Base-by-base conservation (phyloP, 2,888 invertebrate genomes). In the Mechanitis mazaeus region DNA sequence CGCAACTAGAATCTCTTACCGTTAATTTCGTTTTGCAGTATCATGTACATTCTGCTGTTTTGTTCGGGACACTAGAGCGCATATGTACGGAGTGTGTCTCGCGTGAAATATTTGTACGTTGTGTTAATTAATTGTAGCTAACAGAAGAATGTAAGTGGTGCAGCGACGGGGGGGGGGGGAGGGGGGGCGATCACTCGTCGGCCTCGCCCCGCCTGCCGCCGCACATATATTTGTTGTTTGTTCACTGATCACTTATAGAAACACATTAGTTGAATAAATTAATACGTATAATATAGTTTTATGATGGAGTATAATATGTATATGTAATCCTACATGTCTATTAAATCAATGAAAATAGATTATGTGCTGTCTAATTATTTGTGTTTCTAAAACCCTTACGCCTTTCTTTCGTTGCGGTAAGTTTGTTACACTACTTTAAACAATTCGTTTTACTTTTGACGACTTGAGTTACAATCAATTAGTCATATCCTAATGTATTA, bases 261-360 rank as follows among this genome's bases (percentile, higher is more conserved):
- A 80, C 83, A 87, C 87, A 78, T 82, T 88, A 87, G 87, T 83
- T 82, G 83, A 81, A 75, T 87, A 86, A 84, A 84, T 84, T 85
- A 84, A 82, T 84, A 84, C 87, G 84, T 86, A 81, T 81, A 83
- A 84, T 88, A 88, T 88, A 88, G 89, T 89, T 88, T 87, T 87
- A 88, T 88, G 87, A 85, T 83, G 85, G 85, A 78, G 85, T 85
- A 81, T 81, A 88, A 85, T 88, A 88, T 89, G 87, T 88, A 88
- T 86, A 87, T 90, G 87, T 90, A 90, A 89, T 87, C 89, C 89
- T 90, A 89, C 89, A 86, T 89, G 89, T 90, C 89, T 90, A 90
- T 90, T 90, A 89, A 89, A 90, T 87, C 84, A 75, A 84, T 87
- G 85, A 87, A 87, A 88, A 88, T 88, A 90, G 88, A 88, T 86